These are phyloP conservation scores for Folsomia candida DNA, from an alignment of 2,888 invertebrate species.

Conservation along the genomic window DNA sequence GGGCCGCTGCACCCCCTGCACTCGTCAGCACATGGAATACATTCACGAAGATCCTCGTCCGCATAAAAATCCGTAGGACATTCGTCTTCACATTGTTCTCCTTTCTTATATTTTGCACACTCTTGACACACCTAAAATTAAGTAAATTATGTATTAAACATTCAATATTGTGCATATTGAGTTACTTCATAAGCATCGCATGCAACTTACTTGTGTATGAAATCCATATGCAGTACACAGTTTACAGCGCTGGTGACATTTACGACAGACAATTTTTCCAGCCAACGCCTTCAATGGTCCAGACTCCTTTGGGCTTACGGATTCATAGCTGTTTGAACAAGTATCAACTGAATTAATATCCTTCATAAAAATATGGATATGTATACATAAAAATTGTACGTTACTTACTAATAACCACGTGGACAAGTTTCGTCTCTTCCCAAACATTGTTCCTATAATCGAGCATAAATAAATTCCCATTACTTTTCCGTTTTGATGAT, in stretches of 20 bases:
- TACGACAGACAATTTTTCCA: slow-evolving; percentile 82
- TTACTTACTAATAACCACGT: background rate
- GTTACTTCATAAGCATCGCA: background rate
- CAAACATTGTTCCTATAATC: slow-evolving; percentile 64
- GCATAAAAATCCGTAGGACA: slow-evolving; percentile 75
- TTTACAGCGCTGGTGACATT: slow-evolving; percentile 84
- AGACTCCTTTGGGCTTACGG: slow-evolving; percentile 72
- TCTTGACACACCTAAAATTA: slow-evolving; percentile 68
- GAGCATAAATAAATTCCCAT: background rate
- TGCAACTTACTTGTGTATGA: slow-evolving; percentile 62
- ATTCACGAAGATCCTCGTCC: slow-evolving; percentile 65
- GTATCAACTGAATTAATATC: too few relatives aligned
- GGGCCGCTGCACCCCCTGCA: slow-evolving; percentile 83
- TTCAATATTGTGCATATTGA: background rate
- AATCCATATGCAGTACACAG: slow-evolving; percentile 86
- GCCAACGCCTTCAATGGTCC: slow-evolving; percentile 71
- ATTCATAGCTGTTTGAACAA: slow-evolving; percentile 75
- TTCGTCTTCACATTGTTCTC: slow-evolving; percentile 86
- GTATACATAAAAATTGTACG: too few relatives aligned
- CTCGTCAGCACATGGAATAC: slow-evolving; percentile 64
- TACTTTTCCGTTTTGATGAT: background rate
- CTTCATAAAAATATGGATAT: too few relatives aligned
- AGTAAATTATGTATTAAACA: background rate
- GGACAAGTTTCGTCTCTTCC: slow-evolving; percentile 80
- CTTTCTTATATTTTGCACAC: slow-evolving; percentile 79